Evolutionary conservation across 2,888 invertebrate genomes (phyloP).

Genomic region (Acholoe squamosa): DNA sequence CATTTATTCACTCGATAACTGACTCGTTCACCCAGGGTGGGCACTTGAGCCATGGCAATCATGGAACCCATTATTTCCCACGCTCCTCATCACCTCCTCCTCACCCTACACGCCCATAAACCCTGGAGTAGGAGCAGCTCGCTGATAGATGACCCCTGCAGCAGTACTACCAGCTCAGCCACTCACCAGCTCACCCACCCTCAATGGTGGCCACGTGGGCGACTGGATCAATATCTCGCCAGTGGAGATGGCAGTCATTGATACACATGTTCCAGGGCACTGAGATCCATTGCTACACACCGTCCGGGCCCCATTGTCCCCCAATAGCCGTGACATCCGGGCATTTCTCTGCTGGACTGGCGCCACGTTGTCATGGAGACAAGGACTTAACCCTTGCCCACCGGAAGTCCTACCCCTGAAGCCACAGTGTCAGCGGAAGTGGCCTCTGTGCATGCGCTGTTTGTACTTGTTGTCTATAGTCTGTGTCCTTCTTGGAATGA

Average conservation of each 20-base stretch:
- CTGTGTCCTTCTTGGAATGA: not conserved
- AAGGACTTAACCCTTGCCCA: slow-evolving; percentile 15
- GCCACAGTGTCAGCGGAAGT: not conserved
- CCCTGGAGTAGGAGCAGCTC: not conserved
- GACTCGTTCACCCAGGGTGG: not conserved
- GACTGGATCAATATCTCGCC: not conserved
- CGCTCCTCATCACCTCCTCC: slow-evolving; percentile 1
- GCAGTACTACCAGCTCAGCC: not conserved
- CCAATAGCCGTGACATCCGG: slow-evolving; percentile 29
- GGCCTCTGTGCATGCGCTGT: not conserved
- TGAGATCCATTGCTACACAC: not conserved
- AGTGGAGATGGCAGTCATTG: slow-evolving; percentile 22
- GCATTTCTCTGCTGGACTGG: slow-evolving; percentile 23
- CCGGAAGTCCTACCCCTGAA: not conserved
- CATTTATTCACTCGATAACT: not conserved
- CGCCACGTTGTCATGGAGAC: slow-evolving; percentile 14
- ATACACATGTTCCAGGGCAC: not conserved
- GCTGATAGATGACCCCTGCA: not conserved
- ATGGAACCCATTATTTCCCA: not conserved
- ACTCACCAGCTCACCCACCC: not conserved
- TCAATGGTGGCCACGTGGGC: not conserved
- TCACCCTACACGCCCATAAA: not conserved
- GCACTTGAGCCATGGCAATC: no score
- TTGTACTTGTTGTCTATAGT: not conserved
- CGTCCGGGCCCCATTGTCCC: slow-evolving; percentile 25